Evolutionary conservation across 2,888 invertebrate genomes (phyloP), one percentile per base, ranked within the genome.

Genomic region (Oscheius sp.): DNA sequence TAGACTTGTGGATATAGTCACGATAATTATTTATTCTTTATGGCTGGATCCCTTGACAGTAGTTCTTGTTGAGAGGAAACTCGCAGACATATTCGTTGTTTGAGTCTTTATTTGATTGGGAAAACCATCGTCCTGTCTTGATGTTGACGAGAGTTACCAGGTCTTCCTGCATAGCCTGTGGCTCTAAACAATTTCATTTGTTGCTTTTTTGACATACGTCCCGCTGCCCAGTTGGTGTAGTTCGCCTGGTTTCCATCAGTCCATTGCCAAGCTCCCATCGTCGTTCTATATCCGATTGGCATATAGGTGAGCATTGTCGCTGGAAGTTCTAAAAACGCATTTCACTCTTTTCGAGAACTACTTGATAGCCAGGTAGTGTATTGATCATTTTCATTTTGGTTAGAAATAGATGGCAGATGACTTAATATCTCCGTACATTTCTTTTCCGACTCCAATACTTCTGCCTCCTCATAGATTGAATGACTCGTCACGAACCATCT

Each of bases 51-150:
- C 24, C 24, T 5, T 4, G 22, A 12, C 47, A 47, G 12, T 22
- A 47, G 47, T 47, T 47, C 22, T 47, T 47, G 47, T 47, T 47
- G 22, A 47, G 24, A 12, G 47, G 47, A 24, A 47, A 47, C 12
- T 14, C 47, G 12, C 47, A 47, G 24, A 47, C 47, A 47, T 47
- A 47, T 47, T 47, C 47, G 24, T 47, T 47, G 20, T 47, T 47
- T 20, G 22, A 24, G 4, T 47, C 22, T 5, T 20, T 47, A 47
- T 47, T 47, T 20, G 20, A 12, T 24, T 47, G 47, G 12, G 47
- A 47, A 47, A 24, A 47, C 47, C 47, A 47, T 47, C 47, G 14
- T 4, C 47, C 47, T 4, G 47, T 47, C 20, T 47, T 47, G 14
- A 47, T 20, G 24, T 47, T 47, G 20, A 47, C 47, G 2, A 47